Percentiles rank a stretch among this genome's conserved stretches.
Evolutionary conservation across 2,888 invertebrate genomes (phyloP).

Genomic region (Ophraella communa): DNA sequence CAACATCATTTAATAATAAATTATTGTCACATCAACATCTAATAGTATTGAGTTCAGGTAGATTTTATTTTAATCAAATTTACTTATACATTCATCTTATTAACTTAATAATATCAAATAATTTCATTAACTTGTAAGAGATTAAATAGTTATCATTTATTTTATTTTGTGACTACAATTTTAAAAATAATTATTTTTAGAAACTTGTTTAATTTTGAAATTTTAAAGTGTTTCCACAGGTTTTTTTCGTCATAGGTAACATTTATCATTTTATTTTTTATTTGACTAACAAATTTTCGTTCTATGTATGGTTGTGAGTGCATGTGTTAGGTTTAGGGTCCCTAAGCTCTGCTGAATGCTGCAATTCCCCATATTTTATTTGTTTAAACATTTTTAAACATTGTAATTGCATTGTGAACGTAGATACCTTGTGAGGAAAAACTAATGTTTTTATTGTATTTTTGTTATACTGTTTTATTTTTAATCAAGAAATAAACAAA

Average conservation of each 20-base stretch:
- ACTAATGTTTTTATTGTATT: neutral
- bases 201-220: slow-evolving; percentile 2
- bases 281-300: slow-evolving; percentile 50
- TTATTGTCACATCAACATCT: slow-evolving; percentile 2
- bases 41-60: slow-evolving; percentile 11
- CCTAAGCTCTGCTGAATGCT: slow-evolving; percentile 43
- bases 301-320: slow-evolving; percentile 59
- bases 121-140: neutral
- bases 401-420: neutral
- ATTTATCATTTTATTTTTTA: slow-evolving; percentile 42
- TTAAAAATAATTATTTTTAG: neutral
- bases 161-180: neutral
- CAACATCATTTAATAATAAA: slow-evolving; percentile 11
- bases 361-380: slow-evolving; percentile 5
- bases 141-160: neutral
- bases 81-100: neutral
- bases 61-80: slow-evolving; percentile 1
- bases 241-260: slow-evolving; percentile 50
- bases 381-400: neutral
- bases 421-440: neutral
- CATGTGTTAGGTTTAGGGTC: slow-evolving; percentile 58
- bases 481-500: no score
- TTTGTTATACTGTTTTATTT: no score
- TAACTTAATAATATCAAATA: neutral
- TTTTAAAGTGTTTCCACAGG: slow-evolving; percentile 45